Evolutionary conservation across 1,140 invertebrate genomes (phyloP), one percentile per base, ranked within the genome.

Genomic region (Drosophila ogumai): DNA sequence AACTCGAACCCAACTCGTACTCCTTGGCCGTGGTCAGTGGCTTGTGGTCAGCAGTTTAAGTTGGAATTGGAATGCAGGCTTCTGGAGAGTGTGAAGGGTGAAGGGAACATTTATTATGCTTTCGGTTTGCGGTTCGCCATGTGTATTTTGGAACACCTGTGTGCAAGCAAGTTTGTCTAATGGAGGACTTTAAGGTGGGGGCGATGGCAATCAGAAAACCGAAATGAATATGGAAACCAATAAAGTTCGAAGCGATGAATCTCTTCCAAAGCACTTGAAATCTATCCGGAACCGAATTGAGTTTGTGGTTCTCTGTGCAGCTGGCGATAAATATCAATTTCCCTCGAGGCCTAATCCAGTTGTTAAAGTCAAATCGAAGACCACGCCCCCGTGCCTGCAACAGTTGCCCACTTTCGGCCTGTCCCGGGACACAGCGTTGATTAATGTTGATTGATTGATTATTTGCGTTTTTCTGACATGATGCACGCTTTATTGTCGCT

Each of bases 371-470:
- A 77, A 59, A 60, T 46, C 10, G 63, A 13, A 17, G 55, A 43
- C 41, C 56, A 25, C 56, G 50, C 56, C 10, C 52, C 19, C 19
- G 2, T 25, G 52, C 31, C 59, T 76, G 64, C 67, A 82, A 87
- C 59, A 66, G 67, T 74, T 87, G 75, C 75, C 63, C 50, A 44
- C 43, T 60, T 43, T 55, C 32, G 41, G 64, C 46, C 56, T 67
- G 73, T 67, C 55, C 50, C 43, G 41, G 46, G 47, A 41, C 54
- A 19, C 47, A 63, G 68, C 76, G 75, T 82, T 88, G 86, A 90
- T 91, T 90, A 90, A 90, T 90, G 88, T 67, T 90, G 86, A 90
- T 90, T 90, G 86, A 90, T 90, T 90, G 87, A 91, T 90, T 90
- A 90, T 90, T 90, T 90, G 82, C 87, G 88, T 86, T 91, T 82